These are phyloP conservation scores for Porites lutea DNA, from an alignment of 64 coral and sea anemone species.

Conservation along the genomic window DNA sequence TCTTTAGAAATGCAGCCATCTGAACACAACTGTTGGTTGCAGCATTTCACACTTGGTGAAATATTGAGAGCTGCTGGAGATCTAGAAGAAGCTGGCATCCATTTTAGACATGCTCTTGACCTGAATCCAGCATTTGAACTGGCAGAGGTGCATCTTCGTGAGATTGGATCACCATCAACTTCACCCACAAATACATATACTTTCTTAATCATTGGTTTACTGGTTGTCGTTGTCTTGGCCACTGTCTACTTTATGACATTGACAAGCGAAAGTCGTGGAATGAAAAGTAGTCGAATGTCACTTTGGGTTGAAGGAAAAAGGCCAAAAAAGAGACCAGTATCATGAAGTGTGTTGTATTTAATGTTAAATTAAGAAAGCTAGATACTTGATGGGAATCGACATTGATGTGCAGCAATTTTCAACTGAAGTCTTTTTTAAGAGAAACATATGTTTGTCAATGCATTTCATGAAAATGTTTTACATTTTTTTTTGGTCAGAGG, in stretches of 20 bases:
- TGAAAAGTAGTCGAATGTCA: slow-evolving; percentile 68
- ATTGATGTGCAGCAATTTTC: slow-evolving; percentile 5
- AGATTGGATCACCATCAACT: slow-evolving; percentile 80
- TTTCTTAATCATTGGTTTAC: slow-evolving; percentile 90
- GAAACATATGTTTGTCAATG: background rate
- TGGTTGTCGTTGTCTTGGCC: slow-evolving; percentile 88
- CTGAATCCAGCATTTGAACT: slow-evolving; percentile 96
- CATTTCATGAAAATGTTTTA: background rate
- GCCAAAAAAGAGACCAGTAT: slow-evolving; percentile 71
- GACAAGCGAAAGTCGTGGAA: slow-evolving; percentile 75
- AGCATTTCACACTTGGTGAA: slow-evolving; percentile 98
- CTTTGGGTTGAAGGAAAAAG: slow-evolving; percentile 85
- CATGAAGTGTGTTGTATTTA: slow-evolving; percentile 7
- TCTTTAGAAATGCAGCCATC: slow-evolving; percentile 96
- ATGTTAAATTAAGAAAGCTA: background rate
- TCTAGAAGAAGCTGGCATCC: slow-evolving; percentile 82
- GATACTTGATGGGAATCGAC: background rate
- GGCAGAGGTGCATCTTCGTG: slow-evolving; percentile 90
- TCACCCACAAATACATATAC: slow-evolving; percentile 91
- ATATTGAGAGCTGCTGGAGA: slow-evolving; percentile 93
- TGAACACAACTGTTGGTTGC: slow-evolving; percentile 98
- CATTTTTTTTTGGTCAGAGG: background rate
- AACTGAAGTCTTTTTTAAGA: background rate
- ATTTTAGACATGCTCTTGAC: slow-evolving; percentile 92
- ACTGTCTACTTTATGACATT: slow-evolving; percentile 96